A percentile compares a stretch with the other conserved stretches of the same genome.
phyloP scores from a whole-genome alignment of 2,113 vertebrate species.

The Naja naja region DNA sequence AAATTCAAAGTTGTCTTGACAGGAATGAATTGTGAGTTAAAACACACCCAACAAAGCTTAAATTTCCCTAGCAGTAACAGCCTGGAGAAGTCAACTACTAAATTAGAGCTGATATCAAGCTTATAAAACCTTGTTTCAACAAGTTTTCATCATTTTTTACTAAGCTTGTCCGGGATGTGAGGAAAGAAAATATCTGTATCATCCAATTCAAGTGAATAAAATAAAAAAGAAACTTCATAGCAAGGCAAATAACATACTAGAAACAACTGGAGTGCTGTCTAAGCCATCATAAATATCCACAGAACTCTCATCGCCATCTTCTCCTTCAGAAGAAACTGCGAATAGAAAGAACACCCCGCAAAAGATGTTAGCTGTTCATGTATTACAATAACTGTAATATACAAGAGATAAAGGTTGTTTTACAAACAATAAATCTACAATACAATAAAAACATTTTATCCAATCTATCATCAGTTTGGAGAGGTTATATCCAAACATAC shows the following conservation, averaged over 20 bases:
- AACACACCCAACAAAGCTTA: background rate
- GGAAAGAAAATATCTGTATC: background rate
- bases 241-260: slow-evolving; percentile 60
- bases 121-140: background rate
- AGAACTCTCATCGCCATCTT: slow-evolving; percentile 81
- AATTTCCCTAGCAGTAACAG: background rate
- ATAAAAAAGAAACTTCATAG: background rate
- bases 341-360: slow-evolving; percentile 12
- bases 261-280: slow-evolving; percentile 62
- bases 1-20: background rate
- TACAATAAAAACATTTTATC: background rate
- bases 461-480: background rate
- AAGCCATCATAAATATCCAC: slow-evolving; percentile 95
- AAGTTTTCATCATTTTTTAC: background rate
- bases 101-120: background rate
- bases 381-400: background rate
- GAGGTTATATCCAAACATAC: background rate
- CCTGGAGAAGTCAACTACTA: background rate
- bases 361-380: background rate
- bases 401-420: background rate
- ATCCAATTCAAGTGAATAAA: background rate
- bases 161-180: background rate
- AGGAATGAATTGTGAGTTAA: background rate
- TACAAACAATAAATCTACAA: background rate
- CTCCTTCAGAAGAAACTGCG: slow-evolving; percentile 66